phyloP scores from a whole-genome alignment of 2,888 invertebrate species.

The Catonia carolina region DNA sequence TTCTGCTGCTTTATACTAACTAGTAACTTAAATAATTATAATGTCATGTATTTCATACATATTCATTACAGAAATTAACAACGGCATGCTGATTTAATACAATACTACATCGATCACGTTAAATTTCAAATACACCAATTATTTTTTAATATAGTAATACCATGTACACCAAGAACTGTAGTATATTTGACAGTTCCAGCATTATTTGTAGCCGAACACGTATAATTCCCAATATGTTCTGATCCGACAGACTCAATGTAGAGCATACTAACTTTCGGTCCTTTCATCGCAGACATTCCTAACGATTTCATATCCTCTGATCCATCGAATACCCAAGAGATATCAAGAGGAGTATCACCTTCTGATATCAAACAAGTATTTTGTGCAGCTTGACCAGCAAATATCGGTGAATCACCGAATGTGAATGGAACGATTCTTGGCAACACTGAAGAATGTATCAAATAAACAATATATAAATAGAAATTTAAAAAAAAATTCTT shows the following conservation, averaged over 20 bases:
- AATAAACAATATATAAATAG: too few relatives aligned
- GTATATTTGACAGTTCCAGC: constrained; percentile 57
- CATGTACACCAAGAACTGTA: constrained; percentile 59
- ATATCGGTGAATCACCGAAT: constrained; percentile 66
- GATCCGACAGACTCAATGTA: constrained; percentile 36
- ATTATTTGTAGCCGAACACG: constrained; percentile 56
- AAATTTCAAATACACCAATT: too few relatives aligned
- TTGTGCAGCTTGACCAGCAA: constrained; percentile 69
- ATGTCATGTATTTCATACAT: too few relatives aligned
- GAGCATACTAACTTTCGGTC: constrained; percentile 39
- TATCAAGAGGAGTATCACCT: constrained; percentile 69
- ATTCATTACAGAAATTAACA: too few relatives aligned
- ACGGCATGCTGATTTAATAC: too few relatives aligned
- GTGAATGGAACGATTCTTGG: constrained; percentile 66
- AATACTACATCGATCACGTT: too few relatives aligned
- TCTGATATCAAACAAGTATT: constrained; percentile 65
- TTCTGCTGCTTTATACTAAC: too few relatives aligned
- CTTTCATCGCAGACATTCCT: constrained; percentile 42
- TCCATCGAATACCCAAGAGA: constrained; percentile 66
- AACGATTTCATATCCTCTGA: constrained; percentile 34
- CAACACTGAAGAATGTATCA: constrained; percentile 55
- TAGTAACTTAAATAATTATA: too few relatives aligned
- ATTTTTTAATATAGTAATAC: too few relatives aligned
- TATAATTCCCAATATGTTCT: constrained; percentile 54
- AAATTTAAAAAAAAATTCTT: too few relatives aligned